phyloP scores from a whole-genome alignment of 2,888 invertebrate genomes.

The Morinoia aosen region DNA sequence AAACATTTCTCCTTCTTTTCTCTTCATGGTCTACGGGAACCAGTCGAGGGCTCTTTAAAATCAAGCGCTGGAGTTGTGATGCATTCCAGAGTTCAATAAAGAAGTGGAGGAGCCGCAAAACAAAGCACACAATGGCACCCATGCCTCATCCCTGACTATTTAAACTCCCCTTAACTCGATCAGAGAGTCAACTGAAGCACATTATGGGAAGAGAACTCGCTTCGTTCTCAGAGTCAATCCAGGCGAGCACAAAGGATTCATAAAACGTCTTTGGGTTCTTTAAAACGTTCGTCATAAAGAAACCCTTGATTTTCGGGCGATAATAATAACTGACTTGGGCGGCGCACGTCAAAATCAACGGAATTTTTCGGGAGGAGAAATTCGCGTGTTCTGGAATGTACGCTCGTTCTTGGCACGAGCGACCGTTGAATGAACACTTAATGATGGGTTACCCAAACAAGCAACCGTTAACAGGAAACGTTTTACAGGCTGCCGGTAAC shows the following conservation, averaged over 20 bases:
- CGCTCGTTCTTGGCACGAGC: slow-evolving; percentile 16
- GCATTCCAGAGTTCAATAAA: slow-evolving; percentile 45
- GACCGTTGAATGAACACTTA: not conserved
- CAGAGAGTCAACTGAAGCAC: slow-evolving; percentile 27
- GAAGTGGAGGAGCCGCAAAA: slow-evolving; percentile 5
- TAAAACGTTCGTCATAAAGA: slow-evolving; percentile 35
- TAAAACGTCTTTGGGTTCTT: slow-evolving; percentile 42
- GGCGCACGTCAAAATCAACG: slow-evolving; percentile 21
- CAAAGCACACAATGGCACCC: slow-evolving; percentile 36
- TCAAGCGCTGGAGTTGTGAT: slow-evolving; percentile 31
- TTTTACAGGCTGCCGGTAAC: not conserved
- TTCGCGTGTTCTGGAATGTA: slow-evolving; percentile 10
- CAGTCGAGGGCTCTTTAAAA: slow-evolving; percentile 38
- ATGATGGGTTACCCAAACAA: slow-evolving; percentile 44
- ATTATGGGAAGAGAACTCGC: slow-evolving; percentile 28
- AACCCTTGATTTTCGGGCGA: slow-evolving; percentile 46
- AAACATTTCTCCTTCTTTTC: slow-evolving; percentile 14
- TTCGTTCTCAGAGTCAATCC: slow-evolving; percentile 44
- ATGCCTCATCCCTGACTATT: slow-evolving; percentile 40
- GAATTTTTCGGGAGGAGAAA: slow-evolving; percentile 7
- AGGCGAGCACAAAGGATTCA: slow-evolving; percentile 28
- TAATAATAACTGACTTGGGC: slow-evolving; percentile 43
- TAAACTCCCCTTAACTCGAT: slow-evolving; percentile 47
- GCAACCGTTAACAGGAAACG: slow-evolving; percentile 21
- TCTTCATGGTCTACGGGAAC: not conserved